Evolutionary conservation across 2,113 vertebrate species (phyloP).

Genomic region (Manacus vitellinus): DNA sequence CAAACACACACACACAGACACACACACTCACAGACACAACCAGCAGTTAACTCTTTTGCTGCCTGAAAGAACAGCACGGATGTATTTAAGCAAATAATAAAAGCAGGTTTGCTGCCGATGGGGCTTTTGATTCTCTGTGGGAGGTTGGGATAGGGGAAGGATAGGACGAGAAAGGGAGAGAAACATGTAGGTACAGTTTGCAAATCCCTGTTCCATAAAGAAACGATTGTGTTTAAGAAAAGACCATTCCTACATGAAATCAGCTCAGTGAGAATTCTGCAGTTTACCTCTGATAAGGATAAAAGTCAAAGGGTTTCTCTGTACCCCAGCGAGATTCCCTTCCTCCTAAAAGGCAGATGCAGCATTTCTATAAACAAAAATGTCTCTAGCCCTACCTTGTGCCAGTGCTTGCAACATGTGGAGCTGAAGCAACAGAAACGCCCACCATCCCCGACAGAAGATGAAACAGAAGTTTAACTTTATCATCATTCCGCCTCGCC

Average conservation of each 20-base stretch:
- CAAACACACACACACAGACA: neutral
- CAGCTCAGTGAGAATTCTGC: neutral
- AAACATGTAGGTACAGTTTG: neutral
- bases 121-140: neutral
- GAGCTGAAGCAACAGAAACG: slow-evolving; percentile 81
- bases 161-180: neutral
- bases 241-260: neutral
- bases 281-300: slow-evolving; percentile 2
- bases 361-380: slow-evolving; percentile 56
- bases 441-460: slow-evolving; percentile 79
- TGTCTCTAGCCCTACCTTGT: slow-evolving; percentile 79
- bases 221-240: neutral
- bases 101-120: neutral
- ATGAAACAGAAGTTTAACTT: slow-evolving; percentile 79
- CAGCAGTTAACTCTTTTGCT: slow-evolving; percentile 64
- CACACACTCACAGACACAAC: neutral
- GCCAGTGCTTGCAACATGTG: slow-evolving; percentile 84
- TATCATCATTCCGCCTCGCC: slow-evolving; percentile 65
- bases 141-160: neutral
- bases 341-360: slow-evolving; percentile 5
- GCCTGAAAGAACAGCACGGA: neutral
- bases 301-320: slow-evolving; percentile 33
- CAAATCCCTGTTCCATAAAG: slow-evolving; percentile 27
- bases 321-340: neutral
- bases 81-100: neutral